These are phyloP conservation scores for Sebastes alutus DNA, from an alignment of 2,797 vertebrate genomes.

Conservation along the genomic window DNA sequence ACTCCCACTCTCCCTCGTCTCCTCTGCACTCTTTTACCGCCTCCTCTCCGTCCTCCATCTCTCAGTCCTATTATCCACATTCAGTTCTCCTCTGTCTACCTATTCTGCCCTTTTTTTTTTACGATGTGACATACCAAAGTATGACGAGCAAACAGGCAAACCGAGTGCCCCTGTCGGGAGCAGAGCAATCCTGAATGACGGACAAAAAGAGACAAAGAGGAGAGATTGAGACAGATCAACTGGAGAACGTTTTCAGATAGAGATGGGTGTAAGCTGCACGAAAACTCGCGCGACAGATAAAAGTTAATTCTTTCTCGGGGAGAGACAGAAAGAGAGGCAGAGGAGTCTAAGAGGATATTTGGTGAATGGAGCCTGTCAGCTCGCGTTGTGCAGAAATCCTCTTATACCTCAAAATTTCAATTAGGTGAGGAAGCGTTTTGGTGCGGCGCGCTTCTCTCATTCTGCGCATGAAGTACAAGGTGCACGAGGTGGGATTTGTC, in stretches of 20 bases:
- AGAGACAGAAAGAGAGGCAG: constrained; percentile 53
- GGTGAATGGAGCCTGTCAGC: constrained; percentile 81
- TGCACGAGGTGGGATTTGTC: constrained; percentile 75
- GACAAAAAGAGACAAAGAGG: constrained; percentile 44
- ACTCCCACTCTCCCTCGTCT: background rate
- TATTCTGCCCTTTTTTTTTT: constrained; percentile 13
- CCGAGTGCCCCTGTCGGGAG: constrained; percentile 16
- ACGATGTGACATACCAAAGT: constrained; percentile 44
- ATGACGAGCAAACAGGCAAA: constrained; percentile 42
- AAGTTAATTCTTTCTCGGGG: constrained; percentile 63
- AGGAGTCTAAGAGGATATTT: constrained; percentile 77
- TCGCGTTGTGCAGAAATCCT: constrained; percentile 80
- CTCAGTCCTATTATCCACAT: background rate
- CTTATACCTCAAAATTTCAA: constrained; percentile 85
- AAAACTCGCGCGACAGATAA: constrained; percentile 72
- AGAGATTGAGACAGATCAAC: constrained; percentile 54
- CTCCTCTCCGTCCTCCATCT: background rate
- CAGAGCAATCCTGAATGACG: constrained; percentile 51
- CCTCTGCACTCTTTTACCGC: background rate
- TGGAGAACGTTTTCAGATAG: constrained; percentile 51
- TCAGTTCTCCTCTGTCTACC: background rate
- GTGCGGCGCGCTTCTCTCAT: constrained; percentile 51
- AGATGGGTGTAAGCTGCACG: constrained; percentile 62
- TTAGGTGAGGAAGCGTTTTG: constrained; percentile 74
- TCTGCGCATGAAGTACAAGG: constrained; percentile 68